Percentiles rank a stretch among this genome's conserved stretches.
Conservation (phyloP, 1,140 invertebrate species). For the Sycobia sp. region DNA sequence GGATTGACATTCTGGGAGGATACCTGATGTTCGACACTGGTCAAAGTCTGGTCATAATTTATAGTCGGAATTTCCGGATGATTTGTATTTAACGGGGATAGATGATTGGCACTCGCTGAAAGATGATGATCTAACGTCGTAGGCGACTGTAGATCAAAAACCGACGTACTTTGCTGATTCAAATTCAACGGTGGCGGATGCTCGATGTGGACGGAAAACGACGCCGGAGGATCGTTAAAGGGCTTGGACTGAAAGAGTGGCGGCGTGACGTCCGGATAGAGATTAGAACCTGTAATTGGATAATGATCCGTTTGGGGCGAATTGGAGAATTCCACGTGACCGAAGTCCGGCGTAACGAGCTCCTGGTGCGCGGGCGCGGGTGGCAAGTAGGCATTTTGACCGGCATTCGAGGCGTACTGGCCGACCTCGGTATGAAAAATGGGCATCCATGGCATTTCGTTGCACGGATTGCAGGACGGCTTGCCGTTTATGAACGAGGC, state of each 20-base stretch:
- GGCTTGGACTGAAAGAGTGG: conserved; percentile 44
- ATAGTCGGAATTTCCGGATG: conserved; percentile 7
- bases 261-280: conserved; percentile 44
- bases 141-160: not conserved
- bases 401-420: conserved; percentile 19
- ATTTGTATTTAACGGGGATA: not conserved
- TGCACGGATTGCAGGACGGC: conserved; percentile 75
- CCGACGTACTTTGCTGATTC: not conserved
- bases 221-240: conserved; percentile 33
- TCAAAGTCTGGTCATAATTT: no score
- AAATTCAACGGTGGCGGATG: not conserved
- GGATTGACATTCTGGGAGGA: not conserved
- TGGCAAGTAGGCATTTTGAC: not conserved
- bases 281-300: conserved; percentile 36
- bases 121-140: conserved; percentile 11
- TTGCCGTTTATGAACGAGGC: conserved; percentile 44
- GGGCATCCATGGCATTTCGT: conserved; percentile 78
- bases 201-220: not conserved
- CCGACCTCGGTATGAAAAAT: conserved; percentile 49
- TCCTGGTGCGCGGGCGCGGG: conserved; percentile 34
- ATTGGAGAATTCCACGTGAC: conserved; percentile 23
- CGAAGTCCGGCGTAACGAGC: conserved; percentile 32
- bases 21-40: conserved; percentile 1
- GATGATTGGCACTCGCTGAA: conserved; percentile 8
- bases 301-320: not conserved